Conservation (phyloP, 2,113 vertebrate genomes). For the Saguinus midas region DNA sequence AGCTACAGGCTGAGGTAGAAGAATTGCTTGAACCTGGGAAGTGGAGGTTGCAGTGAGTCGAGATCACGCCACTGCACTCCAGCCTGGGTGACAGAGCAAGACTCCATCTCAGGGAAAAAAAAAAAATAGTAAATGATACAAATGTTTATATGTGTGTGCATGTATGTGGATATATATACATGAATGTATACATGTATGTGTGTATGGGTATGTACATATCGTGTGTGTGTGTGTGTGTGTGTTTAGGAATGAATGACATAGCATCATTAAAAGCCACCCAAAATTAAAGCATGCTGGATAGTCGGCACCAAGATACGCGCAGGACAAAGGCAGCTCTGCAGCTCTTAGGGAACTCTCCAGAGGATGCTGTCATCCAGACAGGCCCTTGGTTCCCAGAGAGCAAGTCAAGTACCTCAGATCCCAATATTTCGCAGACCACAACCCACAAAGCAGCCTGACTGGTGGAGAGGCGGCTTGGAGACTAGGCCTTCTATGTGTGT, state of each 20-base stretch:
- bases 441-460: rapidly evolving
- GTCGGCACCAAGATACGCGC: background rate
- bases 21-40: no score
- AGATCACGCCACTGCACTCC: no score
- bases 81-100: no score
- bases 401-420: background rate
- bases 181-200: no score
- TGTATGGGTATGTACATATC: rapidly evolving
- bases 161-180: background rate
- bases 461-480: background rate
- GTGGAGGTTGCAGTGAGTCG: no score
- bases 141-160: background rate
- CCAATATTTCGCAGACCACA: background rate
- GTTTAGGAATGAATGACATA: background rate
- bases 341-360: background rate
- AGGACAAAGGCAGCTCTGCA: background rate
- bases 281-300: background rate
- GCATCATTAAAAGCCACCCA: background rate
- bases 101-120: no score
- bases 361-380: background rate
- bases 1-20: no score
- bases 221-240: no score
- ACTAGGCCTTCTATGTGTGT: rapidly evolving
- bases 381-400: background rate
- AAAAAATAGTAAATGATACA: background rate